phyloP scores from a whole-genome alignment of 2,797 vertebrate genomes.

The Epinephelus awoara region DNA sequence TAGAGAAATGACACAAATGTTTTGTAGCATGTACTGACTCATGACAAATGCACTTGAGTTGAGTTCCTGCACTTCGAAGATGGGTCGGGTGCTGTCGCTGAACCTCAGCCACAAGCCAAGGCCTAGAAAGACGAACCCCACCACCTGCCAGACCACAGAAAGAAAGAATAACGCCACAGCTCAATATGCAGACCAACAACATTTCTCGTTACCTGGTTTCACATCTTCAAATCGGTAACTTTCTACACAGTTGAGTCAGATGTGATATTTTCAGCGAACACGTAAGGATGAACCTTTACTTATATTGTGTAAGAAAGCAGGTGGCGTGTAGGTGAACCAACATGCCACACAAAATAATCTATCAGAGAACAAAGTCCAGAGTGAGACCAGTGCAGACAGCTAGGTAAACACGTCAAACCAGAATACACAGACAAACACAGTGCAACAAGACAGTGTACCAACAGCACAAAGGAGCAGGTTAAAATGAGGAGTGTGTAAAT shows the following conservation, averaged over 20 bases:
- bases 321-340: not conserved
- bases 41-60: slow-evolving; percentile 69
- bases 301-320: not conserved
- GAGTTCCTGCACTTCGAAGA: slow-evolving; percentile 59
- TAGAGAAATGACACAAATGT: not conserved
- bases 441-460: not conserved
- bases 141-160: slow-evolving; percentile 60
- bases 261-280: not conserved
- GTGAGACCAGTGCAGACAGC: not conserved
- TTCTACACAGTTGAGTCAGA: not conserved
- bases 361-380: not conserved
- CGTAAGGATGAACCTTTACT: not conserved
- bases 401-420: not conserved
- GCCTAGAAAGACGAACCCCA: slow-evolving; percentile 69
- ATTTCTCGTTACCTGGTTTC: not conserved
- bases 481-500: not conserved
- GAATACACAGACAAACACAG: not conserved
- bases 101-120: slow-evolving; percentile 81
- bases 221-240: not conserved
- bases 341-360: too few species aligned
- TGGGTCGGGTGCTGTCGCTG: slow-evolving; percentile 58
- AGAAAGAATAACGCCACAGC: not conserved
- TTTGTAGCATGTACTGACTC: slow-evolving; percentile 49
- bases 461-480: not conserved
- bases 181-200: too few species aligned